These are phyloP conservation scores for Cossypha polioptera DNA, from an alignment of 2,797 vertebrate genomes.

Conservation along the genomic window DNA sequence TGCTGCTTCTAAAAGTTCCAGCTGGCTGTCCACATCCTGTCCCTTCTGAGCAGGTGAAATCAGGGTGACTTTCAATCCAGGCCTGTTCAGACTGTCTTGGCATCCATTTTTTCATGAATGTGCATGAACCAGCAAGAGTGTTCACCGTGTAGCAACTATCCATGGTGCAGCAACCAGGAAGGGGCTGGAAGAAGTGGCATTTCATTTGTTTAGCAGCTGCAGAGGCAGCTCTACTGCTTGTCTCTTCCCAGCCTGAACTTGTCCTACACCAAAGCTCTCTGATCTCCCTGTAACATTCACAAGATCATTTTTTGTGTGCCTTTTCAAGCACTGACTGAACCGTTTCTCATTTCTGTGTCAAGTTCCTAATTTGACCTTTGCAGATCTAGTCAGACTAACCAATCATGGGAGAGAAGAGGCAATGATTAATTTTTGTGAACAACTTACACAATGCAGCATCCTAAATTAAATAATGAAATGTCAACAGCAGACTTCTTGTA, in stretches of 20 bases:
- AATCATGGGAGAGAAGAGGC: neutral
- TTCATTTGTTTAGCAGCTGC: neutral
- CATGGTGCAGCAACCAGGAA: neutral
- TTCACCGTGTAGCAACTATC: neutral
- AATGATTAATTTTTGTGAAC: neutral
- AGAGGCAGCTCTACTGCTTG: neutral
- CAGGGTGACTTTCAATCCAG: neutral
- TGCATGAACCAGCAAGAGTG: neutral
- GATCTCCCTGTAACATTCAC: neutral
- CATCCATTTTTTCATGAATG: neutral
- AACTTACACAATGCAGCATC: neutral
- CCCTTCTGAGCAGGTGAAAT: neutral
- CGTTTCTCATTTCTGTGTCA: neutral
- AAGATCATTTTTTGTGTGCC: neutral
- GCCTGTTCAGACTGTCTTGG: neutral
- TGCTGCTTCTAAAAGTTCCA: neutral
- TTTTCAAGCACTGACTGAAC: neutral
- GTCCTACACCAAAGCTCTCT: neutral
- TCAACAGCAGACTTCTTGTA: neutral
- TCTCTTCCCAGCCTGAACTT: neutral
- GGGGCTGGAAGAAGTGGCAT: neutral
- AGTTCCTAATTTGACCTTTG: neutral
- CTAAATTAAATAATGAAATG: neutral
- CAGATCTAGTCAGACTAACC: neutral
- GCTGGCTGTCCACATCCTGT: neutral